These are phyloP conservation scores for Sarcophaga subvicina DNA, from an alignment of 2,888 invertebrate genomes.

Conservation along the genomic window DNA sequence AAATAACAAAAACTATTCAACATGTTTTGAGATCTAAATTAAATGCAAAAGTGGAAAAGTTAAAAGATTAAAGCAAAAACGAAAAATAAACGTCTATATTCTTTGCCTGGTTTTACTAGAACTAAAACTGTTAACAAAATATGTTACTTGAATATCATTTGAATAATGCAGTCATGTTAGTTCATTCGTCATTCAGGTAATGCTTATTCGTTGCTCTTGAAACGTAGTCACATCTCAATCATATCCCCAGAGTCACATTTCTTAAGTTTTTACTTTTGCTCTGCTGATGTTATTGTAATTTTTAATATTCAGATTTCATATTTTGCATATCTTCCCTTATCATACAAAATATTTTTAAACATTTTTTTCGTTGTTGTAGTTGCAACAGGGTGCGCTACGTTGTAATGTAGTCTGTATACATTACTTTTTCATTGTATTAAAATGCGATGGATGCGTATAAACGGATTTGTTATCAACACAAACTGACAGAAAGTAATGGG, in stretches of 20 bases:
- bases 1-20: too few species aligned
- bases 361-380: too few species aligned
- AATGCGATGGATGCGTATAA: slow-evolving; percentile 78
- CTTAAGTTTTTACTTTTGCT: slow-evolving; percentile 56
- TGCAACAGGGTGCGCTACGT: slow-evolving; percentile 42
- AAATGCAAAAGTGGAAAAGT: too few species aligned
- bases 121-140: too few species aligned
- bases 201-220: slow-evolving; percentile 26
- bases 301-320: too few species aligned
- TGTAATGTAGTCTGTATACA: neutral
- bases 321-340: too few species aligned
- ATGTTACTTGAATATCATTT: too few species aligned
- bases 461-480: slow-evolving; percentile 77
- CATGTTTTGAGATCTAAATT: too few species aligned
- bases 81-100: too few species aligned
- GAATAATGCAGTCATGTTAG: too few species aligned
- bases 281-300: neutral
- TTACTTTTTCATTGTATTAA: slow-evolving; percentile 71
- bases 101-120: too few species aligned
- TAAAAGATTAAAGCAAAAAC: too few species aligned
- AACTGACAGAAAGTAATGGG: slow-evolving; percentile 72
- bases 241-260: slow-evolving; percentile 52
- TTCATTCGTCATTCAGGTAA: neutral
- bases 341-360: neutral
- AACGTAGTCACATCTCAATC: slow-evolving; percentile 78